Conservation (phyloP, 2,888 invertebrate species). For the Hoplodrina ambigua region DNA sequence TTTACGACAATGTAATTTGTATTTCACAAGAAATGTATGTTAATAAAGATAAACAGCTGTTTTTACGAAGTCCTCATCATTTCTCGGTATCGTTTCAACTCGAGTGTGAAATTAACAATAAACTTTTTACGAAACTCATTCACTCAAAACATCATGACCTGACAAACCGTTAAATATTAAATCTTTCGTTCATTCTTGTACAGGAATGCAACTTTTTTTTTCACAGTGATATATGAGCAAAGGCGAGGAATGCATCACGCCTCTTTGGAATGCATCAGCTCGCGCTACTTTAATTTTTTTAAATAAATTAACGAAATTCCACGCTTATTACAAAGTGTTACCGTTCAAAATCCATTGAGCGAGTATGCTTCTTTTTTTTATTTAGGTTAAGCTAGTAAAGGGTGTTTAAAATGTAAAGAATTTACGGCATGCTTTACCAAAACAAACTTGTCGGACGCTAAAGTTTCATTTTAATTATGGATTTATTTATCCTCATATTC, state of each 20-base stretch:
- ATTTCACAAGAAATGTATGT: conserved; percentile 15
- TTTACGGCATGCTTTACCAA: conserved; percentile 46
- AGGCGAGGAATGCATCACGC: conserved; percentile 57
- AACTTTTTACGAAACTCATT: conserved; percentile 48
- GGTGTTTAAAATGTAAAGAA: conserved; percentile 52
- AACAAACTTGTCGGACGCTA: conserved; percentile 50
- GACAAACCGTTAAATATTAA: conserved; percentile 60
- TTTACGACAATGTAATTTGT: background rate
- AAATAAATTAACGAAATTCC: conserved; percentile 19
- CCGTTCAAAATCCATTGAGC: conserved; percentile 11
- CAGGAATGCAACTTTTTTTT: conserved; percentile 67
- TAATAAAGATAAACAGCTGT: conserved; percentile 9
- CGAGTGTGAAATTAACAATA: conserved; percentile 49
- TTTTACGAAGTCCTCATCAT: conserved; percentile 16
- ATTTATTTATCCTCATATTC: conserved; percentile 14
- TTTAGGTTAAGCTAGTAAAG: conserved; percentile 16
- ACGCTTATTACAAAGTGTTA: conserved; percentile 18
- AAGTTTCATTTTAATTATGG: conserved; percentile 41
- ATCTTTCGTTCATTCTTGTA: conserved; percentile 53
- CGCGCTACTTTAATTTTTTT: conserved; percentile 50
- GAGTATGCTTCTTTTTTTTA: conserved; percentile 26
- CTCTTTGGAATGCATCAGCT: conserved; percentile 60
- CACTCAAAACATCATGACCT: conserved; percentile 44
- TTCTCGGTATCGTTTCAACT: conserved; percentile 33
- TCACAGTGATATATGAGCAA: conserved; percentile 57